Base-by-base conservation (phyloP, 2,113 vertebrate genomes). In the Nothoprocta perdicaria region DNA sequence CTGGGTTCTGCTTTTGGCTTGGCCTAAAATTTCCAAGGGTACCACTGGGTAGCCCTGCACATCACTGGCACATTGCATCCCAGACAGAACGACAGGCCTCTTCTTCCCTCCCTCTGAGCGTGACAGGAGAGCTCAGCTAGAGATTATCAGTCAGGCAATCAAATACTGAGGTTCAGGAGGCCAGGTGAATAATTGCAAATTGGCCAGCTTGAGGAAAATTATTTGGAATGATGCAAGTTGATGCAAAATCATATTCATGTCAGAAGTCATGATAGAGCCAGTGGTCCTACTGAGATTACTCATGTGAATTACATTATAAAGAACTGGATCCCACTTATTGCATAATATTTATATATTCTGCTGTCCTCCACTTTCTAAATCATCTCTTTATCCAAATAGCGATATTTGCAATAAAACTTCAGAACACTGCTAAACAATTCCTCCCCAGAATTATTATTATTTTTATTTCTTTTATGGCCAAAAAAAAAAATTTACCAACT, bases 231-330 rank as follows among this genome's bases (percentile, higher is more conserved):
- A 86, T 10, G 73, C 95, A 93, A 89, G 87, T 72, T 72, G 52
- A 76, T 86, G 77, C 82, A 93, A 88, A 93, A 83, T 38, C 68
- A 68, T 50, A 53, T 65, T 81, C 4, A 8, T 74, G 82, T 74
- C 78, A 91, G 87, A 91, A 92, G 76, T 81, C 84, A 72, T 72
- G 79, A 57, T 55, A 84, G 55, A 82, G 71, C 57, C 89, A 94
- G 92, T 95, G 94, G 87, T 95, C 91, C 87, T 92, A 21, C 26
- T 78, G 87, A 68, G 69, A 73, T 92, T 86, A 94, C 58, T 94
- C 80, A 66, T 50, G 48, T 18, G 82, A 94, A 89, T 50, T 91
- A 50, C 17, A 48, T 78, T 84, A 65, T 0, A 2, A 57, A 66
- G 82, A 80, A 65, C 74, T 86, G 80, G 91, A 88, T 82, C 89